Conservation (phyloP, 37 sponge, comb jelly and placozoan genomes). For the Amphimedon queenslandica region DNA sequence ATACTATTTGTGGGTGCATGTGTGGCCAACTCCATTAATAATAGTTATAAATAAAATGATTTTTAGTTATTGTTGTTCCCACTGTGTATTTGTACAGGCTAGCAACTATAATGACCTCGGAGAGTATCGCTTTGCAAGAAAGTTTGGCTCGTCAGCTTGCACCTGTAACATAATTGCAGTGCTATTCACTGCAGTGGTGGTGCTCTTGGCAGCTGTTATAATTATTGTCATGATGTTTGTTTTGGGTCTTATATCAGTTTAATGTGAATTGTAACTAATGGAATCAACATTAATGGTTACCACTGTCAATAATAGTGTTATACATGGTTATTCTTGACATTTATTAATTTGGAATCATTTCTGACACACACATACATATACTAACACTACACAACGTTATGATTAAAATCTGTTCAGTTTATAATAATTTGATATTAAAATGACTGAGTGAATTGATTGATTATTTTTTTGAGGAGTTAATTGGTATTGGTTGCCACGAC, state of each 20-base stretch:
- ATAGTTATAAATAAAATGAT: neutral
- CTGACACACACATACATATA: neutral
- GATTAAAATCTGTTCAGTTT: too few relatives aligned
- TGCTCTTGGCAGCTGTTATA: neutral
- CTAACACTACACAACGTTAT: too few relatives aligned
- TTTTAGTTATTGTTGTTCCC: neutral
- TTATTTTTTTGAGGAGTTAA: neutral
- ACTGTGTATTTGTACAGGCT: slow-evolving; percentile 1
- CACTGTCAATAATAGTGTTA: too few relatives aligned
- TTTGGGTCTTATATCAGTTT: neutral
- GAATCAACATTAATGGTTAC: too few relatives aligned
- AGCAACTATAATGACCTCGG: slow-evolving; percentile 16
- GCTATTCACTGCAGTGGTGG: neutral
- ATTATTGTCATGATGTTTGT: slow-evolving; percentile 9
- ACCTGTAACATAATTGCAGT: slow-evolving; percentile 2
- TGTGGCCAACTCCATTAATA: too few relatives aligned
- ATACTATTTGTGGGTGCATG: too few relatives aligned
- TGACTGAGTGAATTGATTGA: too few relatives aligned
- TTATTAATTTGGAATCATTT: neutral
- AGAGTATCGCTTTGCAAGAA: slow-evolving; percentile 18
- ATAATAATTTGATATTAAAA: too few relatives aligned
- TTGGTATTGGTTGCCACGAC: neutral
- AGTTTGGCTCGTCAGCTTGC: slow-evolving; percentile 13
- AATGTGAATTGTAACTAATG: neutral
- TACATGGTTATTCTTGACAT: too few relatives aligned